Percentiles rank a stretch among this genome's conserved stretches.
phyloP scores from a whole-genome alignment of 2,888 invertebrate species.

The Brenthis ino region DNA sequence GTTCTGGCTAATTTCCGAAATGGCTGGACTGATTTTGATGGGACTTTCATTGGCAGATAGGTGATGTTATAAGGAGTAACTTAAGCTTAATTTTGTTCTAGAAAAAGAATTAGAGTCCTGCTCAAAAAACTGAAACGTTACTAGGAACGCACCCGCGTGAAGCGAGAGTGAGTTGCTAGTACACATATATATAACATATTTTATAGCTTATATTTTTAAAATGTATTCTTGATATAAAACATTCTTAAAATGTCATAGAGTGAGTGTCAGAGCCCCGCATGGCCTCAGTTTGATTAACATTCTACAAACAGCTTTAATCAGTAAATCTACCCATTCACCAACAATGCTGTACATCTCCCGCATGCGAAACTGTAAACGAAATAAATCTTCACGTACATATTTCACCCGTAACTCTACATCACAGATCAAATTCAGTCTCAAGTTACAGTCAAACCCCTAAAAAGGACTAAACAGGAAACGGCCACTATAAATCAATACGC shows the following conservation, averaged over 20 bases:
- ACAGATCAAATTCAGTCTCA: slow-evolving; percentile 50
- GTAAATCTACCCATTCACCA: slow-evolving; percentile 27
- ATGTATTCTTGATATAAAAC: too few species aligned
- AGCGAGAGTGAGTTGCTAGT: too few species aligned
- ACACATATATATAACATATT: too few species aligned
- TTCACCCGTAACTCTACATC: slow-evolving; percentile 30
- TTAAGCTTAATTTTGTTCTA: too few species aligned
- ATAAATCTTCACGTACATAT: slow-evolving; percentile 36
- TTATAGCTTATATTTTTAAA: too few species aligned
- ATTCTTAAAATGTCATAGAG: slow-evolving; percentile 6
- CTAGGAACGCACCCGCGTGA: too few species aligned
- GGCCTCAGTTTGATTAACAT: slow-evolving; percentile 30
- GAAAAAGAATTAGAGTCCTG: too few species aligned
- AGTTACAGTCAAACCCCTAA: slow-evolving; percentile 67
- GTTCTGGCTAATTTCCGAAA: too few species aligned
- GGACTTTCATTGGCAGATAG: too few species aligned
- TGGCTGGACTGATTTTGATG: too few species aligned
- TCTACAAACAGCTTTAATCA: slow-evolving; percentile 32
- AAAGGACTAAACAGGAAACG: slow-evolving; percentile 69
- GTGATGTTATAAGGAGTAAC: too few species aligned
- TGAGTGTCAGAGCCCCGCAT: slow-evolving; percentile 2
- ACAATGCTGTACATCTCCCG: slow-evolving; percentile 5
- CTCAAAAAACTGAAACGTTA: too few species aligned
- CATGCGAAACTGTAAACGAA: slow-evolving; percentile 29
- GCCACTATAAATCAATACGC: slow-evolving; percentile 68